Evolutionary conservation across 92 coral and sea anemone genomes (phyloP).

Genomic region (Phenganax subtilis): DNA sequence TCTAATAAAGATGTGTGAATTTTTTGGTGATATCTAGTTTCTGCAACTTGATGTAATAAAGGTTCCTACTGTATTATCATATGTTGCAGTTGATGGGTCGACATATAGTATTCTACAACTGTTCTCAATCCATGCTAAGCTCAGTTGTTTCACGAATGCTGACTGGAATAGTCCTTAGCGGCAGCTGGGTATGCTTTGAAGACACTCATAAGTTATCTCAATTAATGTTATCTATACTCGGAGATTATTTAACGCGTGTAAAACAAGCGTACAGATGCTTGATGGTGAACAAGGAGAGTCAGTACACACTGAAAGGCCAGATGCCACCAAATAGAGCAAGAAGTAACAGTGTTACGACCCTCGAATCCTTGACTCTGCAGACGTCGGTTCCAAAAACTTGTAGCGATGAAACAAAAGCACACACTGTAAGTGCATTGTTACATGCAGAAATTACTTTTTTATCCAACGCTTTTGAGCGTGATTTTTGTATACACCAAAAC

Average conservation of each 20-base stretch:
- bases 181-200: conserved; percentile 92
- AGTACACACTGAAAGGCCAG: conserved; percentile 45
- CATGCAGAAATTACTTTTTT: background rate
- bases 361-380: conserved; percentile 28
- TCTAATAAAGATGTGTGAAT: no score
- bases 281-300: conserved; percentile 46
- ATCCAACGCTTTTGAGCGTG: background rate
- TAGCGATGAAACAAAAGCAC: background rate
- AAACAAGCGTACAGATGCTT: conserved; percentile 54
- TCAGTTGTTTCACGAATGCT: conserved; percentile 61
- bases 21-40: background rate
- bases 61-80: background rate
- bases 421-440: background rate
- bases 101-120: conserved; percentile 72
- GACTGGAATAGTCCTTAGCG: conserved; percentile 70
- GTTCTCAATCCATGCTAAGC: conserved; percentile 61
- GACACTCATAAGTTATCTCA: conserved; percentile 58
- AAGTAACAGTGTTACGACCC: conserved; percentile 44
- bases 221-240: conserved; percentile 60
- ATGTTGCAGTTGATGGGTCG: conserved; percentile 71
- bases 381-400: background rate
- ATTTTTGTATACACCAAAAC: no score
- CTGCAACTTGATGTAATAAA: background rate
- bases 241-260: conserved; percentile 69
- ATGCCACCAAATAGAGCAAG: background rate